phyloP scores from a whole-genome alignment of 1,140 invertebrate genomes.

The Lordiphosa collinella region DNA sequence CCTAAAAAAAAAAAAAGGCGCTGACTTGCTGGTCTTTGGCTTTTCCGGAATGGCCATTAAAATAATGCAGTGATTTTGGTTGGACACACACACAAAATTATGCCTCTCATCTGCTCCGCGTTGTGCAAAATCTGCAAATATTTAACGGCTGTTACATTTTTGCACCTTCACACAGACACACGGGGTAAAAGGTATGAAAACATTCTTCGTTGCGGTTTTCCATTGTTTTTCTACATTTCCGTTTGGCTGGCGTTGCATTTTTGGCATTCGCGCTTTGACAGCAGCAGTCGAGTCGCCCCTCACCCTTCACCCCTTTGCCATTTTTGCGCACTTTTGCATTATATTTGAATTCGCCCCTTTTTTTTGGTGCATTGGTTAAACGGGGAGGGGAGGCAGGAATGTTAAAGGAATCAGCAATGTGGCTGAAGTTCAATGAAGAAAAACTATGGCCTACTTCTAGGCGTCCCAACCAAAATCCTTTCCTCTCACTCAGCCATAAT shows the following conservation, averaged over 20 bases:
- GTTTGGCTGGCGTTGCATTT: constrained; percentile 67
- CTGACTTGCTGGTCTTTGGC: no score
- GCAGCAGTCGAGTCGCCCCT: constrained; percentile 1
- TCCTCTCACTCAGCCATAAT: not conserved
- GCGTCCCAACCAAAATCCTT: not conserved
- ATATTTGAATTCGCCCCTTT: constrained; percentile 17
- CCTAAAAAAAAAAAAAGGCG: no score
- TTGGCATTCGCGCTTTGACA: constrained; percentile 75
- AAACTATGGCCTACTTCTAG: constrained; percentile 7
- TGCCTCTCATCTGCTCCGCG: constrained; percentile 24
- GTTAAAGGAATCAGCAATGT: not conserved
- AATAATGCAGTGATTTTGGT: constrained; percentile 74
- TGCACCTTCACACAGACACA: constrained; percentile 46
- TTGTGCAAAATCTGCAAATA: constrained; percentile 61
- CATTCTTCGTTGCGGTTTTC: constrained; percentile 70
- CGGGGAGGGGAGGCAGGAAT: constrained; percentile 17
- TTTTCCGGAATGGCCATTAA: constrained; percentile 44
- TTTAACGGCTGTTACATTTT: constrained; percentile 76
- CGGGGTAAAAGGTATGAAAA: constrained; percentile 62
- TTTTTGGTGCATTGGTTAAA: constrained; percentile 33
- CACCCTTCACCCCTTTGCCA: not conserved
- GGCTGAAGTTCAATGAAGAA: not conserved
- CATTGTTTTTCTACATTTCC: constrained; percentile 67
- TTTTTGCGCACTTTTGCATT: constrained; percentile 21
- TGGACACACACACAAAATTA: constrained; percentile 52